Evolutionary conservation across 2,888 invertebrate genomes (phyloP).

Genomic region (Ophion costatus): DNA sequence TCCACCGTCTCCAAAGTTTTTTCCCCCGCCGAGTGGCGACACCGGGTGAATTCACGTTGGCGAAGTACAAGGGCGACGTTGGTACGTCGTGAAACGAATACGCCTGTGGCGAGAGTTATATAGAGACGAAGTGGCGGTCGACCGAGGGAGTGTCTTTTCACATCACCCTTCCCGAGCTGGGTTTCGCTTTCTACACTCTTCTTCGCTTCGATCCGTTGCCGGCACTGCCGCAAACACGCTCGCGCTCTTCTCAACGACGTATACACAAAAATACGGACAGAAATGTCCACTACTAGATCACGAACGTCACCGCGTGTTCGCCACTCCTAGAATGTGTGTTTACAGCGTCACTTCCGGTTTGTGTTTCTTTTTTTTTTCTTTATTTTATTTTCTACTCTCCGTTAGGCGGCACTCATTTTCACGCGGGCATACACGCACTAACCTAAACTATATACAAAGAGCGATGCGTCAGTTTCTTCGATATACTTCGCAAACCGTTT

Average conservation of each 20-base stretch:
- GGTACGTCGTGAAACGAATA: neutral
- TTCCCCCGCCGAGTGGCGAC: slow-evolving; percentile 77
- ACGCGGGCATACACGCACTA: neutral
- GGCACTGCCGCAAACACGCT: neutral
- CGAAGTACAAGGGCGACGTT: neutral
- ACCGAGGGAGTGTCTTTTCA: neutral
- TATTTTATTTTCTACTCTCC: slow-evolving; percentile 6
- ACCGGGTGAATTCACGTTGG: slow-evolving; percentile 79
- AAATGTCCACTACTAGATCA: neutral
- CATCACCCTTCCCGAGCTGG: neutral
- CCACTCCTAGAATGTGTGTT: neutral
- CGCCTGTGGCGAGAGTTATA: neutral
- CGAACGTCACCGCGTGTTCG: slow-evolving; percentile 7
- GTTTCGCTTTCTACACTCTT: neutral
- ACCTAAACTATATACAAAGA: neutral
- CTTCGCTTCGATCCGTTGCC: neutral
- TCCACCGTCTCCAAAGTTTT: slow-evolving; percentile 82
- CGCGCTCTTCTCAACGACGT: slow-evolving; percentile 1
- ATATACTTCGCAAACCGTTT: neutral
- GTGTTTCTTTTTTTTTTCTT: neutral
- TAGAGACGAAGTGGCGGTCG: neutral
- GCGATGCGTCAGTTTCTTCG: neutral
- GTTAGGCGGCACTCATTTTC: slow-evolving; percentile 22
- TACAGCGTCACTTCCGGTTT: slow-evolving; percentile 11
- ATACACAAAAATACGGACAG: neutral